These are phyloP conservation scores for Oreortyx pictus DNA, from an alignment of 2,797 vertebrate species.

Conservation along the genomic window DNA sequence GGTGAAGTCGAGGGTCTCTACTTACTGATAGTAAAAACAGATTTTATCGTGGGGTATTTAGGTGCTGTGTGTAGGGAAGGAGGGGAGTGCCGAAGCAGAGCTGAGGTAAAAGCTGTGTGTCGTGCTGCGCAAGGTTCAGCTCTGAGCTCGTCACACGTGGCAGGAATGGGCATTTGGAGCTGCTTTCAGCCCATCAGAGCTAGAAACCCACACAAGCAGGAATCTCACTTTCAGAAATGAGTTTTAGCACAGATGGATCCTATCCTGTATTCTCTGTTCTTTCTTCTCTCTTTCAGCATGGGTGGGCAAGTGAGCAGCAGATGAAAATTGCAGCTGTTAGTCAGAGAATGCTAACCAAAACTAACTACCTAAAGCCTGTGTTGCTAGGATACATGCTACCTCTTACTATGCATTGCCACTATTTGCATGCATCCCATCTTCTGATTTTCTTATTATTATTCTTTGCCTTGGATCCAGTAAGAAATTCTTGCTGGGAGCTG, in stretches of 20 bases:
- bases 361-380: constrained; percentile 37
- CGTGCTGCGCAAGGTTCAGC: neutral
- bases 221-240: neutral
- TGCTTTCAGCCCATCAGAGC: neutral
- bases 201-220: neutral
- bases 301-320: constrained; percentile 3
- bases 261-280: neutral
- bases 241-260: neutral
- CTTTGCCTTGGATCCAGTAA: neutral
- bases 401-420: neutral
- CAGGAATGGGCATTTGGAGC: neutral
- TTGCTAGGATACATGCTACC: constrained; percentile 65
- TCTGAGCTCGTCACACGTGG: neutral
- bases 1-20: neutral
- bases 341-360: constrained; percentile 50
- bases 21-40: neutral
- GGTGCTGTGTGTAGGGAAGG: neutral
- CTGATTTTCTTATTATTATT: constrained; percentile 48
- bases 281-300: neutral
- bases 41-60: neutral
- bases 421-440: constrained; percentile 8
- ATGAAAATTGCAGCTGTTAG: constrained; percentile 27
- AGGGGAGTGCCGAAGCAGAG: neutral
- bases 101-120: neutral
- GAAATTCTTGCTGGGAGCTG: neutral